Conservation (phyloP, 2,888 invertebrate genomes). For the Epistrophe grossulariae region DNA sequence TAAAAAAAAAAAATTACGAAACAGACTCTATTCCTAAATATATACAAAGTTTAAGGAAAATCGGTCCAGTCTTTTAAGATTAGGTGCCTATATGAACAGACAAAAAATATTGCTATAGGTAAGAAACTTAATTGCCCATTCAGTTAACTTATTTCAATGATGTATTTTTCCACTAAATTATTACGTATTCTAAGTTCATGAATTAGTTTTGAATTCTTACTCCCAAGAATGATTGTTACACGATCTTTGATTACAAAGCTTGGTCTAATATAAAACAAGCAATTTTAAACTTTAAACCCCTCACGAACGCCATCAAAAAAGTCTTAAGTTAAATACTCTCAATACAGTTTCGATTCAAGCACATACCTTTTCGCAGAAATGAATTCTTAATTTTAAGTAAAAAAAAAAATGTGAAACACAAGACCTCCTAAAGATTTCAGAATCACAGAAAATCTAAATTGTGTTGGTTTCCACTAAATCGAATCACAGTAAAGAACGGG, state of each 20-base stretch:
- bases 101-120: background rate
- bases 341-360: slow-evolving; percentile 42
- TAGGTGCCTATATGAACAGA: background rate
- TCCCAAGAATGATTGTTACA: background rate
- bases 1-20: background rate
- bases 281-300: background rate
- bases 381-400: slow-evolving; percentile 40
- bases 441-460: slow-evolving; percentile 93
- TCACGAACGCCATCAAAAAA: background rate
- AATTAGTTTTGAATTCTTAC: background rate
- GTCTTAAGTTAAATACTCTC: background rate
- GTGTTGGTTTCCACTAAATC: slow-evolving; percentile 93
- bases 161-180: background rate
- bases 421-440: slow-evolving; percentile 65
- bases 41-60: background rate
- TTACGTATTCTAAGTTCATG: background rate
- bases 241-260: background rate
- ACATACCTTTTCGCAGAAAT: slow-evolving; percentile 23
- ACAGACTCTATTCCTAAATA: background rate
- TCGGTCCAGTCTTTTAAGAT: background rate
- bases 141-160: background rate
- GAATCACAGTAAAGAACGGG: slow-evolving; percentile 91
- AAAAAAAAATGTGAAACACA: slow-evolving; percentile 42
- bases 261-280: background rate
- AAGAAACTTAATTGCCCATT: background rate